These are phyloP conservation scores for Nautilus pompilius DNA, from an alignment of 1,140 invertebrate genomes.

Conservation along the genomic window DNA sequence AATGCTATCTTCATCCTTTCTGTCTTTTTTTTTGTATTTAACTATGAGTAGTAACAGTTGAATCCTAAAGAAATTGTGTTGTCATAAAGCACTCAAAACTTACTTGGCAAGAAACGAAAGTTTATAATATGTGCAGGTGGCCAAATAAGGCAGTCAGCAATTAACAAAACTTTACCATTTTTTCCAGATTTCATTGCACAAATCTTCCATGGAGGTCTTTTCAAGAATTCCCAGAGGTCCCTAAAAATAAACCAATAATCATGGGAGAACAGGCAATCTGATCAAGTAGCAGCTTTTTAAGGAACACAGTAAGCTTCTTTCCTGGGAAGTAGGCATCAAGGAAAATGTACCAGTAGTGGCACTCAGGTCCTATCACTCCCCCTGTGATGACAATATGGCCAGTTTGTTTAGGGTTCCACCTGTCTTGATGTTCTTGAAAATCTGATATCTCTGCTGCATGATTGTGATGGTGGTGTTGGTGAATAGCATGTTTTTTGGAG, in stretches of 20 bases:
- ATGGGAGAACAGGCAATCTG: constrained; percentile 85
- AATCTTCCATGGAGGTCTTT: constrained; percentile 54
- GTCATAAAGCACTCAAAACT: constrained; percentile 84
- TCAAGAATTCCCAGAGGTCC: constrained; percentile 74
- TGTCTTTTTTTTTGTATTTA: too few species aligned
- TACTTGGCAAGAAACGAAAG: constrained; percentile 81
- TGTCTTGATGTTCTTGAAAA: constrained; percentile 58
- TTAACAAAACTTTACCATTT: constrained; percentile 69
- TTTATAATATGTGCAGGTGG: constrained; percentile 79
- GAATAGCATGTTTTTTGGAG: constrained; percentile 64
- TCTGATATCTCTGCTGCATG: constrained; percentile 81
- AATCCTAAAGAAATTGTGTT: constrained; percentile 86
- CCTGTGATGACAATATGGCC: constrained; percentile 72
- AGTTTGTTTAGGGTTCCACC: constrained; percentile 69
- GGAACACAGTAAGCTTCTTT: constrained; percentile 66
- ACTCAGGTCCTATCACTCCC: constrained; percentile 73
- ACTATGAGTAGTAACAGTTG: constrained; percentile 87
- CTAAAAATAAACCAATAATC: constrained; percentile 75
- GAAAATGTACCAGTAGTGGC: constrained; percentile 80
- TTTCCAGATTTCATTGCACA: constrained; percentile 20
- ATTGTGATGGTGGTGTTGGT: constrained; percentile 84
- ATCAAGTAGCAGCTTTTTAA: constrained; percentile 82
- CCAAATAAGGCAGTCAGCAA: constrained; percentile 79
- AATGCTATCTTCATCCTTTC: too few species aligned
- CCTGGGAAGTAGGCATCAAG: constrained; percentile 71